A percentile compares a stretch with the other conserved stretches of the same genome.
Evolutionary conservation across 2,113 vertebrate species (phyloP).

Genomic region (Paratilapia polleni): DNA sequence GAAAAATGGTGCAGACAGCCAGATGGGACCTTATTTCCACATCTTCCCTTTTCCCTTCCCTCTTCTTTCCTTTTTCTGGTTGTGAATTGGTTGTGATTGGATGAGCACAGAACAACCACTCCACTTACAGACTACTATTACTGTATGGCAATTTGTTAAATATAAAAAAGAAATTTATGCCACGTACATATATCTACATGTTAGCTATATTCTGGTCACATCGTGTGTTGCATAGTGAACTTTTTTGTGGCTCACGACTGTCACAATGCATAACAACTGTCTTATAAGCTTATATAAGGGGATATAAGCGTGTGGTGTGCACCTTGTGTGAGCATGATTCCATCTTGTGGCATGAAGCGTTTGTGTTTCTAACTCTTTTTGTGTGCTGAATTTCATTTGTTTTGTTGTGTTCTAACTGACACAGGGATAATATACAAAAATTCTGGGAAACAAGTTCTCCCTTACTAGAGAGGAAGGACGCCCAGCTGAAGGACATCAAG

Average conservation of each 20-base stretch:
- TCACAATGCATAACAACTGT: background rate
- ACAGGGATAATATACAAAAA: background rate
- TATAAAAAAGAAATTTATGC: background rate
- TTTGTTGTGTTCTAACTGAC: background rate
- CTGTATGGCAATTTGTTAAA: background rate
- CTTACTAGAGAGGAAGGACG: background rate
- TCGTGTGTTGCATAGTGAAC: background rate
- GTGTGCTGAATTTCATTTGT: background rate
- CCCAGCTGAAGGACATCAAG: background rate
- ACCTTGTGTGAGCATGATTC: too few relatives aligned
- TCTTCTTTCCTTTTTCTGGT: background rate
- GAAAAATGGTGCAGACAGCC: background rate
- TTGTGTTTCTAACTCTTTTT: too few relatives aligned
- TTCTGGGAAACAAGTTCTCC: background rate
- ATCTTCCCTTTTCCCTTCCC: fast-evolving
- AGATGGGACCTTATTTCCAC: background rate
- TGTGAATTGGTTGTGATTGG: background rate
- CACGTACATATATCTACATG: background rate
- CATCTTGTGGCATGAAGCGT: too few relatives aligned
- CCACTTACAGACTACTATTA: background rate
- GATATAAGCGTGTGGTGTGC: background rate
- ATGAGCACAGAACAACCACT: background rate
- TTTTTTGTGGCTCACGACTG: too few relatives aligned
- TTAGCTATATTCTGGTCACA: background rate
- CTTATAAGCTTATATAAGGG: background rate